Evolutionary conservation across 2,113 vertebrate genomes (phyloP).

Genomic region (Oncorhynchus tshawytscha): DNA sequence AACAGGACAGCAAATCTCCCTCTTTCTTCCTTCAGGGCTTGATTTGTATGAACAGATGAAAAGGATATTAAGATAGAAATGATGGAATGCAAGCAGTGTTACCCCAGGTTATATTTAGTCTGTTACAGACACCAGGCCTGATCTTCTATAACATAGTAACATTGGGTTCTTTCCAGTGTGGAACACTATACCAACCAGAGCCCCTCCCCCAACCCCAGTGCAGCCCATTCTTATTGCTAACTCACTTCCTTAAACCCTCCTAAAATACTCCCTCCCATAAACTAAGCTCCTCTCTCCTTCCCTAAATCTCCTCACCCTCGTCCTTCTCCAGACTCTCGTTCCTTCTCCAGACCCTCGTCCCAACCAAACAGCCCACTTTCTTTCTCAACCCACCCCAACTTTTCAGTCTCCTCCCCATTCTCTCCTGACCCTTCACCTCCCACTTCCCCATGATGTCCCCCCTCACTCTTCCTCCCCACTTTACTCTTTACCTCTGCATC

Average conservation of each 20-base stretch:
- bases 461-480: not conserved
- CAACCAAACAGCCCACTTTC: not conserved
- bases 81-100: not conserved
- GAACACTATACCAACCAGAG: not conserved
- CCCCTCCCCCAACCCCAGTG: not conserved
- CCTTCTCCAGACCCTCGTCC: not conserved
- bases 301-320: not conserved
- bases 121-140: not conserved
- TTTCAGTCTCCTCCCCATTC: not conserved
- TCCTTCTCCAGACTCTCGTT: not conserved
- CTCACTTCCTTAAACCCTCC: not conserved
- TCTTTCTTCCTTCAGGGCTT: not conserved
- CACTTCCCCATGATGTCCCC: not conserved
- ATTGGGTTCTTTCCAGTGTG: conserved; percentile 2
- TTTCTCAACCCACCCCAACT: not conserved
- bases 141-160: conserved; percentile 12
- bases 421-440: not conserved
- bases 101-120: not conserved
- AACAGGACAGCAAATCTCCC: not conserved
- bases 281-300: not conserved
- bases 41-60: not conserved
- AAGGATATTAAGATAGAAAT: not conserved
- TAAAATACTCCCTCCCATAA: not conserved
- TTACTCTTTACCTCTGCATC: not conserved
- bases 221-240: not conserved